phyloP scores from a whole-genome alignment of 2,113 vertebrate species.

The Anoura caudifer region DNA sequence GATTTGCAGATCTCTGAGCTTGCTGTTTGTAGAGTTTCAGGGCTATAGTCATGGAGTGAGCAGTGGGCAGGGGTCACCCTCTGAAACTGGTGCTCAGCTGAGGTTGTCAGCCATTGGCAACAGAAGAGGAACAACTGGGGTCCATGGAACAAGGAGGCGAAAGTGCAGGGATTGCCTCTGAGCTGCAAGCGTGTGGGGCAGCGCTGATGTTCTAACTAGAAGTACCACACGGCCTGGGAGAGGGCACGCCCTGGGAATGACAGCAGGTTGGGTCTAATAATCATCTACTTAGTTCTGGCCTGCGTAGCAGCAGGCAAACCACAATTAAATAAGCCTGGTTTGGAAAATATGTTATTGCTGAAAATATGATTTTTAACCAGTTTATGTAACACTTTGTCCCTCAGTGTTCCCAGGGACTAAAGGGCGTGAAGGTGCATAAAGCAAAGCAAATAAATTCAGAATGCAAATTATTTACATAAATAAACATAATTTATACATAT shows the following conservation, averaged over 20 bases:
- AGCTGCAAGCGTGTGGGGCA: not conserved
- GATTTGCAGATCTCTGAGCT: not conserved
- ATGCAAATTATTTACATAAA: slow-evolving; percentile 8
- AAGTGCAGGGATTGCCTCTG: not conserved
- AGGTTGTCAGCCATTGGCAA: not conserved
- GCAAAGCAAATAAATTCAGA: slow-evolving; percentile 28
- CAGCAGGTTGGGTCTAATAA: not conserved
- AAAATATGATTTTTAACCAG: not conserved
- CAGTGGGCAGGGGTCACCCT: not conserved
- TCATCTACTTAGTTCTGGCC: slow-evolving; percentile 12
- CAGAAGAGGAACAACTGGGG: not conserved
- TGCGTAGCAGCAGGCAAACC: not conserved
- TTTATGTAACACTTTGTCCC: not conserved
- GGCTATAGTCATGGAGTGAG: not conserved
- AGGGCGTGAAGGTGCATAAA: not conserved
- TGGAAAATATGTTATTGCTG: slow-evolving; percentile 14
- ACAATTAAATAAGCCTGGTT: not conserved
- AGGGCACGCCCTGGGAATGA: not conserved
- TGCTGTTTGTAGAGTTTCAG: not conserved
- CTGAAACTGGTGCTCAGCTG: not conserved
- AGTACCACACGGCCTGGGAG: not conserved
- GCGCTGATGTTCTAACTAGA: not conserved
- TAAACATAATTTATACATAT: slow-evolving; percentile 47
- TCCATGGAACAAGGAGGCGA: not conserved
- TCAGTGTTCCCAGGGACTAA: not conserved